Percentiles rank a stretch among this genome's conserved stretches.
phyloP scores from a whole-genome alignment of 2,113 vertebrate species.

The Butastur rufipennis region DNA sequence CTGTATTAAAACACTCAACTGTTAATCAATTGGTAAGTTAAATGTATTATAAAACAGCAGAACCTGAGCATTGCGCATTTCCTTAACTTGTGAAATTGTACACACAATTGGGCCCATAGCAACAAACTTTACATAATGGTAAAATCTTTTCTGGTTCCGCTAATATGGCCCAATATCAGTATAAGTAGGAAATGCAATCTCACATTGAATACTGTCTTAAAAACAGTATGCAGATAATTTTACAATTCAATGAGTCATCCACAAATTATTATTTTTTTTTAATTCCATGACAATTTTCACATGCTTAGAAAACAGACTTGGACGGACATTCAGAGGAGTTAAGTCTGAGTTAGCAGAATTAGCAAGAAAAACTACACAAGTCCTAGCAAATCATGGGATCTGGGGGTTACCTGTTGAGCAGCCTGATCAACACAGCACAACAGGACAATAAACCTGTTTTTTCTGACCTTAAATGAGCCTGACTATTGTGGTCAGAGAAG shows the following conservation, averaged over 20 bases:
- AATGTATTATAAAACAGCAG: background rate
- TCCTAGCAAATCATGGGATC: background rate
- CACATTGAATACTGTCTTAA: background rate
- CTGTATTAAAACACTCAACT: background rate
- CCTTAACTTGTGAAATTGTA: background rate
- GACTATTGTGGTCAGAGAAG: background rate
- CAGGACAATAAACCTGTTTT: background rate
- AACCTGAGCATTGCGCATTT: background rate
- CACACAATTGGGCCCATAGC: fast-evolving
- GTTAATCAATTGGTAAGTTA: background rate
- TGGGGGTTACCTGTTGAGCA: background rate
- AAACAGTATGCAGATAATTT: background rate
- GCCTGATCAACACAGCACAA: background rate
- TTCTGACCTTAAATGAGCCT: background rate
- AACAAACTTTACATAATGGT: background rate
- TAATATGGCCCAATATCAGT: background rate
- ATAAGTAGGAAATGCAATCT: background rate
- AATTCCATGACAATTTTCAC: background rate
- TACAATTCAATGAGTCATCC: background rate
- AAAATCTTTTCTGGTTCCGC: background rate
- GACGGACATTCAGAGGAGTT: background rate
- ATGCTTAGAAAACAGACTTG: background rate
- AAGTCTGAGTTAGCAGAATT: background rate
- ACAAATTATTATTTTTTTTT: background rate
- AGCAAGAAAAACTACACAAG: background rate